Percentiles rank a stretch among this genome's conserved stretches.
phyloP scores from a whole-genome alignment of 2,888 invertebrate genomes.

The Ichneumoninae sp. region DNA sequence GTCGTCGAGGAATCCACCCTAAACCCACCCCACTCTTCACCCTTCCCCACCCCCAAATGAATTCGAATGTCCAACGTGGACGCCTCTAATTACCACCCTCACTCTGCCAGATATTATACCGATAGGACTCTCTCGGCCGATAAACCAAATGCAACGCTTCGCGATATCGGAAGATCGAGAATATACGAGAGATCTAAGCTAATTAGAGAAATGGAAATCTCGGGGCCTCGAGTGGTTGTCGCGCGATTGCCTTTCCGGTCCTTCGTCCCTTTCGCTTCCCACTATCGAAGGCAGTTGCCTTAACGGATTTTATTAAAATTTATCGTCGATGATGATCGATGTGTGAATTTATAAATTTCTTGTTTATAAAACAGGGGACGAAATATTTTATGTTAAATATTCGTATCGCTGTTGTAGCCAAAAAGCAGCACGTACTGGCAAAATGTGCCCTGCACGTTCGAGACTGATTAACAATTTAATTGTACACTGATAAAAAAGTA shows the following conservation, averaged over 20 bases:
- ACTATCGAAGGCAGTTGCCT: background rate
- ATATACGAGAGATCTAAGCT: conserved; percentile 78
- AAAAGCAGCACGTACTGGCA: background rate
- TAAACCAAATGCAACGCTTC: conserved; percentile 59
- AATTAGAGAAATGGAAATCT: conserved; percentile 74
- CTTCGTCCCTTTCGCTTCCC: conserved; percentile 6
- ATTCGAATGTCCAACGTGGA: conserved; percentile 81
- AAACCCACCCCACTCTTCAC: background rate
- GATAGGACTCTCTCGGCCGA: conserved; percentile 65
- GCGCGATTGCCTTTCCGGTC: background rate
- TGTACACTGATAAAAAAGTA: too few species aligned
- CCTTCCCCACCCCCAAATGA: conserved; percentile 76
- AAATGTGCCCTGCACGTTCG: too few species aligned
- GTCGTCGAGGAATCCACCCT: conserved; percentile 57
- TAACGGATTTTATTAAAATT: background rate
- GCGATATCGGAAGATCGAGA: conserved; percentile 68
- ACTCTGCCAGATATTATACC: conserved; percentile 57
- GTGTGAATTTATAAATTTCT: background rate
- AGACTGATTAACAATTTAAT: too few species aligned
- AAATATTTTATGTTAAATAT: background rate
- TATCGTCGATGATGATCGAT: background rate
- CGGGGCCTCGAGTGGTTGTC: background rate
- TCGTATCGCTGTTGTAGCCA: background rate
- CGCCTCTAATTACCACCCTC: conserved; percentile 79
- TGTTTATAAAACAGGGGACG: background rate